These are phyloP conservation scores for Rutpela maculata DNA, from an alignment of 2,888 invertebrate genomes.

Conservation along the genomic window DNA sequence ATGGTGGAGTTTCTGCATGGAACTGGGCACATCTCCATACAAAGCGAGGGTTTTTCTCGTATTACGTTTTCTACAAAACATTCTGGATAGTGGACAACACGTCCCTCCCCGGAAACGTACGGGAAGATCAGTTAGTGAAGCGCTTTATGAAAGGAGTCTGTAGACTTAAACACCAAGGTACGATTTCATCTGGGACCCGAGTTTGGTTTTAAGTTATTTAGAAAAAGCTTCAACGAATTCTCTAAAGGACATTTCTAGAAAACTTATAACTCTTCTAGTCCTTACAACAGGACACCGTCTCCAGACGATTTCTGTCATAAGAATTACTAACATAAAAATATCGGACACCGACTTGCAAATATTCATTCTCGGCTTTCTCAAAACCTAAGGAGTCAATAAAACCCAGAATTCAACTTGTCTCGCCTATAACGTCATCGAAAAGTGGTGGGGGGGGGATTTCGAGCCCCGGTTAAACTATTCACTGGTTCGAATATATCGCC, in stretches of 20 bases:
- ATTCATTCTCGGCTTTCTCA: conserved; percentile 53
- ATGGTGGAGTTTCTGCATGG: not conserved
- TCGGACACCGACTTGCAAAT: conserved; percentile 43
- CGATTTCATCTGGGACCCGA: conserved; percentile 62
- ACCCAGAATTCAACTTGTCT: too few species aligned
- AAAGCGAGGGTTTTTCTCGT: not conserved
- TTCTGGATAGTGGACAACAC: conserved; percentile 23
- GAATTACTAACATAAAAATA: conserved; percentile 39
- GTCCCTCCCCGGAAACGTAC: conserved; percentile 49
- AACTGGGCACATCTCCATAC: not conserved
- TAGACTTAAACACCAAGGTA: conserved; percentile 58
- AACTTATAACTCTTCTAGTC: conserved; percentile 57
- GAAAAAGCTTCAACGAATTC: not conserved
- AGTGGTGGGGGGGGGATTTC: too few species aligned
- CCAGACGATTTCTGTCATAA: conserved; percentile 57
- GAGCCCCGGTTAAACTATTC: too few species aligned
- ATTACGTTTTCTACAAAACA: too few species aligned
- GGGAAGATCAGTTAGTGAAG: conserved; percentile 51
- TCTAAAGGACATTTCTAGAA: conserved; percentile 53
- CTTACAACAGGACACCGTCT: conserved; percentile 57
- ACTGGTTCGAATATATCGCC: too few species aligned
- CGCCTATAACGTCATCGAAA: too few species aligned
- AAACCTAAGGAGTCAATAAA: conserved; percentile 48
- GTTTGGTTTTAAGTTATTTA: conserved; percentile 46
- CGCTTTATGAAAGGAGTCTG: conserved; percentile 59